phyloP scores from a whole-genome alignment of 2,113 vertebrate genomes.

The Rhinolophus sinicus region DNA sequence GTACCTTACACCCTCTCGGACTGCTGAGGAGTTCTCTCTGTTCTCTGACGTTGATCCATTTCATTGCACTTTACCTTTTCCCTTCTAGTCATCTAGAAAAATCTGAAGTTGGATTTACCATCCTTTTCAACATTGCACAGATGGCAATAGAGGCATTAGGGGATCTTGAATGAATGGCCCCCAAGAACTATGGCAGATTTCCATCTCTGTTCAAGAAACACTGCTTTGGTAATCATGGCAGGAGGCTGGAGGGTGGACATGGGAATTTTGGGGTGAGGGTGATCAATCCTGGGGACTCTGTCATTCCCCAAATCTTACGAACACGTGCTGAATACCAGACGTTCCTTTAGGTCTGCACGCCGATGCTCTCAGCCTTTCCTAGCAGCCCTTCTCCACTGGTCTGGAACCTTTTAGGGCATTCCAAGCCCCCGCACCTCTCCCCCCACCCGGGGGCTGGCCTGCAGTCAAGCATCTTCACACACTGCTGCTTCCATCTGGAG shows the following conservation, averaged over 20 bases:
- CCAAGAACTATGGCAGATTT: neutral
- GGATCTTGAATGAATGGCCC: neutral
- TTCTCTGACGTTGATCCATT: neutral
- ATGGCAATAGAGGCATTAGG: neutral
- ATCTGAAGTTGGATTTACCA: neutral
- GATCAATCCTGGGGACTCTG: neutral
- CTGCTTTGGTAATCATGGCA: neutral
- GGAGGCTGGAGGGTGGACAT: neutral
- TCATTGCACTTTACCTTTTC: neutral
- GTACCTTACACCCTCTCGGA: neutral
- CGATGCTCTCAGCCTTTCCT: conserved; percentile 34
- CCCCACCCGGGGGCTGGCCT: conserved; percentile 15
- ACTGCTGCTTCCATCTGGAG: conserved; percentile 71
- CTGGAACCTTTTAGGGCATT: conserved; percentile 74
- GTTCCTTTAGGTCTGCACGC: conserved; percentile 51
- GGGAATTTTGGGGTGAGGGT: conserved; percentile 23
- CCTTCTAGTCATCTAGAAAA: conserved; percentile 11
- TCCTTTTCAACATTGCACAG: neutral
- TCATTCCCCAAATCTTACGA: conserved; percentile 56
- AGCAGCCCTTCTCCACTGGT: conserved; percentile 38
- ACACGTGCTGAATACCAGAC: conserved; percentile 36
- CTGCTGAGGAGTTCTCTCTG: neutral
- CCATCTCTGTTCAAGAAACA: neutral
- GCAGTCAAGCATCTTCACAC: conserved; percentile 73
- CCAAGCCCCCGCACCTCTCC: conserved; percentile 20